Conservation (phyloP, 2,888 invertebrate species). For the Coelogynopora nodosa region DNA sequence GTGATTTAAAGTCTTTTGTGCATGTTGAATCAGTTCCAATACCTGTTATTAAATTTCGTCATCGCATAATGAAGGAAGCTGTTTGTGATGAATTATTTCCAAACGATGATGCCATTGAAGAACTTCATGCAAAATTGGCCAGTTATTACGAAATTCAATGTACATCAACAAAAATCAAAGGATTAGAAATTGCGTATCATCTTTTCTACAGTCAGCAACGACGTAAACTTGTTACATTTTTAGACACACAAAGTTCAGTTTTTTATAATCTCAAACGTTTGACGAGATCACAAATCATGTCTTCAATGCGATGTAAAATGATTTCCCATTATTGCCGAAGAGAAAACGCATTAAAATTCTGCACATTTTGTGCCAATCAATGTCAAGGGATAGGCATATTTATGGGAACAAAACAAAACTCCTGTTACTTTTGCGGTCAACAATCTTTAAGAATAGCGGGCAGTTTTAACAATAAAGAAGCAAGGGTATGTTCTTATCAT, state of each 20-base stretch:
- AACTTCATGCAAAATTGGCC: neutral
- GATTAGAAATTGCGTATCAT: neutral
- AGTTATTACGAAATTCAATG: slow-evolving; percentile 6
- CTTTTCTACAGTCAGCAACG: neutral
- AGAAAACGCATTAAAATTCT: slow-evolving; percentile 26
- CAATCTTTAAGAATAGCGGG: too few relatives aligned
- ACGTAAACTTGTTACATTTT: neutral
- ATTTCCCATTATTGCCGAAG: neutral
- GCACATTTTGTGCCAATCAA: slow-evolving; percentile 33
- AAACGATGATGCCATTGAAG: neutral
- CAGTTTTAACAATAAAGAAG: neutral
- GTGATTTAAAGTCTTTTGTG: slow-evolving; percentile 30
- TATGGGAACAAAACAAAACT: neutral
- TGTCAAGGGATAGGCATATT: neutral
- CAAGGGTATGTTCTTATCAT: neutral
- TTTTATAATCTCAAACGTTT: neutral
- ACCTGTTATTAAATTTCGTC: slow-evolving; percentile 38
- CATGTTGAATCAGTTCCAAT: slow-evolving; percentile 21
- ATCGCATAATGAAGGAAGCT: slow-evolving; percentile 36
- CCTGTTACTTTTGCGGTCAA: neutral
- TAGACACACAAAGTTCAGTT: neutral
- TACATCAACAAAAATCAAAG: neutral
- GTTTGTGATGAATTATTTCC: slow-evolving; percentile 12
- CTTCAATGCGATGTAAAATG: slow-evolving; percentile 22
- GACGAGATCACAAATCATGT: slow-evolving; percentile 19